Base-by-base conservation (phyloP, 2,888 invertebrate species). In the Chesias legatella region DNA sequence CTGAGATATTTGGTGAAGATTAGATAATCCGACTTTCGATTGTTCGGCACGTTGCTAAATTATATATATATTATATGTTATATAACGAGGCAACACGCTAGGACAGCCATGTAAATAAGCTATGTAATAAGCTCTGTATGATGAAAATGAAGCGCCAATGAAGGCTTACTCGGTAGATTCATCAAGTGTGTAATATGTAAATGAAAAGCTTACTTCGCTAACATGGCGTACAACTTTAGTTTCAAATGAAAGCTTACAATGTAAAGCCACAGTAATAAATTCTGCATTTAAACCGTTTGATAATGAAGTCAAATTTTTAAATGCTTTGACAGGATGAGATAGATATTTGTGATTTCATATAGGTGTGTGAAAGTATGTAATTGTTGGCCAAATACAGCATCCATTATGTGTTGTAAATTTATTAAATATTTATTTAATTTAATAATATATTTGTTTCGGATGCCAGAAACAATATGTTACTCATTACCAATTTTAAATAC, bases 111-210 rank as follows among this genome's bases (percentile, higher is more conserved):
- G 21, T 29, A 29, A 38, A n/a, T n/a, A n/a, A n/a, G n/a, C 21
- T 22, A 36, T 32, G 21, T 29, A 29, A 38, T 24, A 36, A 26
- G 25, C 26, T 31, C 37, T 20, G 30, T 25, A 37, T 23, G 30
- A 34, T 34, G 33, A 46, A 37, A 38, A 35, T 38, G 32, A 43
- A 42, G 38, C 38, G 31, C 8, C 28, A 40, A 41, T 31, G 33
- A 36, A 40, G 33, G 36, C 43, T 33, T 28, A 35, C 32, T 27
- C 33, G 27, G 30, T 40, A 43, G 36, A 48, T 48, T 48, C 48
- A 48, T 48, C 43, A 43, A 48, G 43, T 48, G 40, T 48, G 40
- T 48, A 34, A 43, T 43, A 48, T 48, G 48, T 48, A 43, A 48
- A 48, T 48, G 47, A 36, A 36, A 33, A 43, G 48, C 43, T 43